Evolutionary conservation across 2,113 vertebrate genomes (phyloP).

Genomic region (Xiphophorus couchianus): DNA sequence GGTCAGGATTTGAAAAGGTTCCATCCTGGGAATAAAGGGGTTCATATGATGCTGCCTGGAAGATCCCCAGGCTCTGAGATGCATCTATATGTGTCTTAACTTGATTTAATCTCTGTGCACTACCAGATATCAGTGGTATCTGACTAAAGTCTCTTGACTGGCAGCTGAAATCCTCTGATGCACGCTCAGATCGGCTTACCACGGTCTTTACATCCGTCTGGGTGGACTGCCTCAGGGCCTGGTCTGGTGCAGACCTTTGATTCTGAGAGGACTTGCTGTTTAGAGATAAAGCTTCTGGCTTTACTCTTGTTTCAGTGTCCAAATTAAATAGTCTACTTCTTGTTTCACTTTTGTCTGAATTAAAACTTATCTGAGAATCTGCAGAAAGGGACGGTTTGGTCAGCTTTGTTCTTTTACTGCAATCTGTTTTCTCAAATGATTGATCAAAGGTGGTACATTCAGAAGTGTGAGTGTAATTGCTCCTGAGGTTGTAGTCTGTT

Average conservation of each 20-base stretch:
- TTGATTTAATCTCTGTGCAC: constrained; percentile 28
- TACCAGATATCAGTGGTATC: constrained; percentile 4
- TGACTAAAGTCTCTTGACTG: constrained; percentile 43
- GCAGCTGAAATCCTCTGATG: constrained; percentile 48
- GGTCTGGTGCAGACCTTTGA: constrained; percentile 16
- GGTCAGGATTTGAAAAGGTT: constrained; percentile 4
- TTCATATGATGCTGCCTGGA: background rate
- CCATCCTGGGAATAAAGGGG: constrained; percentile 8
- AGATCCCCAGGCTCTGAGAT: constrained; percentile 20
- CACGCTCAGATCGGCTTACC: constrained; percentile 30
- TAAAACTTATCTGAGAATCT: constrained; percentile 5
- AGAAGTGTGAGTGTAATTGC: constrained; percentile 13
- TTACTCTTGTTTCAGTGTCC: background rate
- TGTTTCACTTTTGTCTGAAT: constrained; percentile 16
- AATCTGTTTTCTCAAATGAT: constrained; percentile 14
- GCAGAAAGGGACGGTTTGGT: constrained; percentile 7
- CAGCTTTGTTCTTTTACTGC: constrained; percentile 20
- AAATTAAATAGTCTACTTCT: constrained; percentile 25
- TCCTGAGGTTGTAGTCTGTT: constrained; percentile 24
- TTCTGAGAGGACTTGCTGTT: constrained; percentile 25
- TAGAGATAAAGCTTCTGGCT: constrained; percentile 22
- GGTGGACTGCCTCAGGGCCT: constrained; percentile 21
- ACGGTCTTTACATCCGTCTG: constrained; percentile 17
- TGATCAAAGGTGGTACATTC: constrained; percentile 7
- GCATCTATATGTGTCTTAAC: constrained; percentile 32